Conservation (phyloP, 2,797 vertebrate species). For the Crocidura indochinensis region DNA sequence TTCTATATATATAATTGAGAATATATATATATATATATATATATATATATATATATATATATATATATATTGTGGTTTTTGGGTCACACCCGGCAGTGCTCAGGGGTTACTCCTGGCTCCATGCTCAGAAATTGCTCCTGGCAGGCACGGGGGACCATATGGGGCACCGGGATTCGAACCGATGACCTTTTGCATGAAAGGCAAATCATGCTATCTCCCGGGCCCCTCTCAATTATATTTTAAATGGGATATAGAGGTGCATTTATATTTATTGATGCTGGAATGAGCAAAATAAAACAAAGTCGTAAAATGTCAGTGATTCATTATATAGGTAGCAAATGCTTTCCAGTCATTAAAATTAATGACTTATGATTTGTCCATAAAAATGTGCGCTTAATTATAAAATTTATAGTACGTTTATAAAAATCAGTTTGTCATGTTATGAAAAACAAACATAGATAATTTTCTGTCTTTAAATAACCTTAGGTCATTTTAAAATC, state of each 20-base stretch:
- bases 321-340: not conserved
- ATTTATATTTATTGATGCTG: not conserved
- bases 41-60: too few species aligned
- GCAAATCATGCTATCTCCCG: too few species aligned
- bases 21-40: too few species aligned
- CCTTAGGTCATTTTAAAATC: not conserved
- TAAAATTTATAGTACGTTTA: not conserved
- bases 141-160: too few species aligned
- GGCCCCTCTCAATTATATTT: slow-evolving; percentile 50
- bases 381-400: not conserved
- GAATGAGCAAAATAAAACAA: not conserved
- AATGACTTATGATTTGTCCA: not conserved
- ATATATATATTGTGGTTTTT: too few species aligned
- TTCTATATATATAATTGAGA: too few species aligned
- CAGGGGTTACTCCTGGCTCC: too few species aligned
- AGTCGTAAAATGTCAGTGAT: not conserved
- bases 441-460: not conserved
- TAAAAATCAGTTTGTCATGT: not conserved
- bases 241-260: not conserved
- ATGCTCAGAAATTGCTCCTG: too few species aligned
- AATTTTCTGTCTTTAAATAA: slow-evolving; percentile 15
- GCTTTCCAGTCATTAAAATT: slow-evolving; percentile 9
- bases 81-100: too few species aligned
- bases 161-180: too few species aligned
- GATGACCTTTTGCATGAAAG: too few species aligned